These are phyloP conservation scores for Nomada ferruginata DNA, from an alignment of 2,888 invertebrate species.

Conservation along the genomic window DNA sequence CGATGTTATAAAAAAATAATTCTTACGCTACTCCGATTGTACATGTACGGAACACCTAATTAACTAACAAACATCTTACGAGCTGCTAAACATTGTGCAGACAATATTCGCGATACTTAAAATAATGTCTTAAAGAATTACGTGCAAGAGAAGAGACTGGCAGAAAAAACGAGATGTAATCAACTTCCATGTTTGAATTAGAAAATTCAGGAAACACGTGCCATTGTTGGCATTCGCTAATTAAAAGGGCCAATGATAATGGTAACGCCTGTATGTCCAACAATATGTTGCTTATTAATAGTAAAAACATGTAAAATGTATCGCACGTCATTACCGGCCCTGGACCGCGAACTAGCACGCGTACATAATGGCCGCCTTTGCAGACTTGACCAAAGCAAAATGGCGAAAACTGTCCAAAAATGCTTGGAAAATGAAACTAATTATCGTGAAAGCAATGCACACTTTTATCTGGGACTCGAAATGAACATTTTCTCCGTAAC, in stretches of 20 bases:
- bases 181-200: not conserved
- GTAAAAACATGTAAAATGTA: conserved; percentile 23
- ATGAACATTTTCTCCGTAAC: not conserved
- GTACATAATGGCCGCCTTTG: conserved; percentile 82
- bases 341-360: conserved; percentile 71
- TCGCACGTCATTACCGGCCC: conserved; percentile 62
- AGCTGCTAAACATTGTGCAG: too few species aligned
- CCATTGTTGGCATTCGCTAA: not conserved
- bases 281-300: not conserved
- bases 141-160: not conserved
- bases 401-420: conserved; percentile 79
- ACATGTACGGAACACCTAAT: too few species aligned
- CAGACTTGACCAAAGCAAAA: conserved; percentile 79
- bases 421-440: conserved; percentile 49
- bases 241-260: too few species aligned
- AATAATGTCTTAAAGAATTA: too few species aligned
- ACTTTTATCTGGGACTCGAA: not conserved
- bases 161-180: not conserved
- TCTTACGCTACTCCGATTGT: too few species aligned
- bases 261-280: not conserved
- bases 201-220: not conserved
- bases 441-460: too few species aligned
- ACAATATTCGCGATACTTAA: too few species aligned
- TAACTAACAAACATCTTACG: too few species aligned
- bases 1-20: too few species aligned